A percentile compares a stretch with the other conserved stretches of the same genome.
Evolutionary conservation across 2,113 vertebrate species (phyloP).

Genomic region (Syngnathus typhle): DNA sequence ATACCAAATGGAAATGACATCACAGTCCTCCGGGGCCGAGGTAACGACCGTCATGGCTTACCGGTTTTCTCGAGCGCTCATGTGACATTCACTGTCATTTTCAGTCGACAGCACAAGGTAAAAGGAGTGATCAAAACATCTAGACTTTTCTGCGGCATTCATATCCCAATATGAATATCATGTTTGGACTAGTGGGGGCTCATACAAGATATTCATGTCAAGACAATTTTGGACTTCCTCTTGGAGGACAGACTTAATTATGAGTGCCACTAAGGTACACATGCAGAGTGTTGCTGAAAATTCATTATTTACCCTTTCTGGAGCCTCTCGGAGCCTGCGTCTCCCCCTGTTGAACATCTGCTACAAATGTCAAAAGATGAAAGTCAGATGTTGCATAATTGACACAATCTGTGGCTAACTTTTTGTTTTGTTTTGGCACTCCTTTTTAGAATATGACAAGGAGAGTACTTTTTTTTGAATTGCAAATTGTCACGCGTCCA

Average conservation of each 20-base stretch:
- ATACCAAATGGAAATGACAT: no score
- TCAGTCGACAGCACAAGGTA: no score
- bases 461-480: conserved; percentile 5
- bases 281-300: not conserved
- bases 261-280: conserved; percentile 10
- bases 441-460: not conserved
- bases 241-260: conserved; percentile 33
- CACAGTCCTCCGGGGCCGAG: no score
- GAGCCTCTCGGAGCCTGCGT: conserved; percentile 59
- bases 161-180: no score
- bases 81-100: no score
- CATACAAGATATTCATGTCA: no score
- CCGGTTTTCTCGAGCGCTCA: no score
- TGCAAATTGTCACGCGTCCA: not conserved
- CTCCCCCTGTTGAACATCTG: conserved; percentile 71
- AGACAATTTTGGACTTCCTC: no score
- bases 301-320: conserved; percentile 63
- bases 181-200: no score
- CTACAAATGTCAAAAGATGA: conserved; percentile 33
- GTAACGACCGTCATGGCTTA: no score
- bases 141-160: no score
- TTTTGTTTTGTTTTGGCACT: conserved; percentile 9
- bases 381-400: conserved; percentile 22
- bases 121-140: no score
- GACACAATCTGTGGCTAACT: not conserved